Evolutionary conservation across 2,797 vertebrate genomes (phyloP).

Genomic region (Salarias fasciatus): DNA sequence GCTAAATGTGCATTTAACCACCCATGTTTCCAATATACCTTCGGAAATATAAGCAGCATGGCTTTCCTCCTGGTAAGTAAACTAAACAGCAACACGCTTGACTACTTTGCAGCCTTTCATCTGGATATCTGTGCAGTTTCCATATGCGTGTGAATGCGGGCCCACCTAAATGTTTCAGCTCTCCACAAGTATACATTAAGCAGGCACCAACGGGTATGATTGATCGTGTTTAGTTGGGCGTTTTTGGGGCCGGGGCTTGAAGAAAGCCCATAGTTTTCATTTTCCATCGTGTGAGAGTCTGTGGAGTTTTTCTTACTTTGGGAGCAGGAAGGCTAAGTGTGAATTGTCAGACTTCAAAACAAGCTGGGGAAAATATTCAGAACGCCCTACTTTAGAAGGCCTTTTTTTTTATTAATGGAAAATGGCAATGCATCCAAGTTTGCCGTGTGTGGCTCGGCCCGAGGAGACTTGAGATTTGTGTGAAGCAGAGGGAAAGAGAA

Average conservation of each 20-base stretch:
- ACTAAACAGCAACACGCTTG: slow-evolving; percentile 56
- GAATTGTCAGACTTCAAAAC: slow-evolving; percentile 64
- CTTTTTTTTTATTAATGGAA: slow-evolving; percentile 77
- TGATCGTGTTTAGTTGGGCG: slow-evolving; percentile 56
- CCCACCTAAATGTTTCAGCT: slow-evolving; percentile 38
- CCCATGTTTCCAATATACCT: slow-evolving; percentile 55
- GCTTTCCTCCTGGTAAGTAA: slow-evolving; percentile 57
- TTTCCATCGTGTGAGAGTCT: slow-evolving; percentile 58
- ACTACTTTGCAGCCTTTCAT: slow-evolving; percentile 54
- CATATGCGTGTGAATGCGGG: slow-evolving; percentile 54
- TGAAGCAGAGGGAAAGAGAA: slow-evolving; percentile 34
- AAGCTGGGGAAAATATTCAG: slow-evolving; percentile 67
- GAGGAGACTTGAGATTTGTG: slow-evolving; percentile 52
- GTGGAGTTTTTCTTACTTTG: slow-evolving; percentile 49
- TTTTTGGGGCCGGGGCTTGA: slow-evolving; percentile 39
- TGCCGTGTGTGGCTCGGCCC: slow-evolving; percentile 49
- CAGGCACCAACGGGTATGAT: slow-evolving; percentile 57
- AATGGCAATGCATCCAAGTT: slow-evolving; percentile 70
- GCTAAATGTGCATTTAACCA: slow-evolving; percentile 39
- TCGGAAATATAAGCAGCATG: slow-evolving; percentile 53
- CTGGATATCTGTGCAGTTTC: slow-evolving; percentile 62
- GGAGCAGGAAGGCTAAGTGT: slow-evolving; percentile 65
- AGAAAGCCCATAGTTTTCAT: slow-evolving; percentile 52
- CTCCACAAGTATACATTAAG: slow-evolving; percentile 50
- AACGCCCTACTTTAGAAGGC: slow-evolving; percentile 55